Evolutionary conservation across 2,888 invertebrate species (phyloP).

Genomic region (Oscheius onirici): DNA sequence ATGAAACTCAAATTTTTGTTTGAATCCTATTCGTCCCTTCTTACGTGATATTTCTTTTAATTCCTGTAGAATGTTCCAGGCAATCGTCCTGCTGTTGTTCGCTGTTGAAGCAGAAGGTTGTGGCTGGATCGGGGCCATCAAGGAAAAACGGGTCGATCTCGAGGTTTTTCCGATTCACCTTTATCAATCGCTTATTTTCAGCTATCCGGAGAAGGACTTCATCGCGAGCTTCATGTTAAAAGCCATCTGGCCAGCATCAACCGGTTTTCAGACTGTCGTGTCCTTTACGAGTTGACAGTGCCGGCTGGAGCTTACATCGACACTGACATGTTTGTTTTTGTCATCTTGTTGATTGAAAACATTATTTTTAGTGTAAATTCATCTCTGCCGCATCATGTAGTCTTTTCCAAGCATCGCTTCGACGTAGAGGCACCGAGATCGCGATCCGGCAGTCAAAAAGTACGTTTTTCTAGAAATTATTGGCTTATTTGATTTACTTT

Average conservation of each 20-base stretch:
- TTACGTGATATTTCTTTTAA: no score
- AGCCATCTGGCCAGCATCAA: constrained; percentile 25
- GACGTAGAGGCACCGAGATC: constrained; percentile 26
- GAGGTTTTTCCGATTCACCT: constrained; percentile 9
- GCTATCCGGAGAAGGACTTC: constrained; percentile 28
- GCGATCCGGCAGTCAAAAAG: constrained; percentile 11
- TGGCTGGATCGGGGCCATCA: constrained; percentile 23
- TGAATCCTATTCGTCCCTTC: no score
- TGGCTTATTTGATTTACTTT: no score
- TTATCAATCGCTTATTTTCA: not conserved
- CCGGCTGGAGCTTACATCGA: constrained; percentile 33
- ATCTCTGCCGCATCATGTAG: constrained; percentile 12
- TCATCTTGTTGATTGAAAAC: not conserved
- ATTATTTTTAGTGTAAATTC: constrained; percentile 21
- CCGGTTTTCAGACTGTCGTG: constrained; percentile 29
- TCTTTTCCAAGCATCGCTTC: constrained; percentile 19
- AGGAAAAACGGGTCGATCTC: constrained; percentile 28
- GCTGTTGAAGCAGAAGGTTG: not conserved
- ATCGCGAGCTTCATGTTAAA: constrained; percentile 4
- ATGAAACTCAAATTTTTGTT: no score
- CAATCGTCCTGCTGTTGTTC: not conserved
- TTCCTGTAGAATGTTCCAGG: not conserved
- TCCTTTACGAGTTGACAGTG: constrained; percentile 24
- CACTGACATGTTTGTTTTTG: constrained; percentile 11
- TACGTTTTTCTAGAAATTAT: no score